Base-by-base conservation (phyloP, 2,888 invertebrate species). In the Torymus auratus region DNA sequence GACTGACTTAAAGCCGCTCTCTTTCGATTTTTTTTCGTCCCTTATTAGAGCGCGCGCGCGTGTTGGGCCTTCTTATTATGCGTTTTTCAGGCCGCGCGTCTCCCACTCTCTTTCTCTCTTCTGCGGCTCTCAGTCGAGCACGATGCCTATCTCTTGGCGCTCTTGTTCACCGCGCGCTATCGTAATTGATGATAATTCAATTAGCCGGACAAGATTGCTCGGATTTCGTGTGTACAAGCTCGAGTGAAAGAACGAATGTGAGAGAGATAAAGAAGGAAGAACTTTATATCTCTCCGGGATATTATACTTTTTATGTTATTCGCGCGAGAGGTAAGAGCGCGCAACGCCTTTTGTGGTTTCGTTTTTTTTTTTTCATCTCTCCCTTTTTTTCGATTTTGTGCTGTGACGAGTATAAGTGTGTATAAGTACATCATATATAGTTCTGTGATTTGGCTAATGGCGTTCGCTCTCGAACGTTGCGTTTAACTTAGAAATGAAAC, bases 161-260 rank as follows among this genome's bases (percentile, higher is more conserved):
- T 73, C 52, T 60, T 72, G 23, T 17, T 61, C 75, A n/a, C 52
- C 15, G 53, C 80, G 84, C 85, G 83, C 83, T 88, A 88, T 89
- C 88, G 86, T 89, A 88, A 89, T 89, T 88, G 88, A 88, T 86
- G 88, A 88, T 89, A 88, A 89, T 89, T 89, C 88, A 87, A 89
- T 89, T 89, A 89, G 88, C 81, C 75, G 85, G 83, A 88, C 88
- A 88, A 87, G 88, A 88, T 88, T 86, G 86, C 84, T 67, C 74
- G 28, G 74, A 73, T 64, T 84, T 74, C 77, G 83, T 85, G 85
- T 85, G 85, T 86, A 84, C 86, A 70, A 78, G 75, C 67, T 80
- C 83, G 13, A 7, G 56, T 28, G 28, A 5, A 28, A 28, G 2
- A 28, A 5, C 28, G 28, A 28, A n/a, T n/a, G 28, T 2, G 28